Percentiles rank a stretch among this genome's conserved stretches.
Conservation (phyloP, 2,888 invertebrate species). For the Neuroscelio doddi region DNA sequence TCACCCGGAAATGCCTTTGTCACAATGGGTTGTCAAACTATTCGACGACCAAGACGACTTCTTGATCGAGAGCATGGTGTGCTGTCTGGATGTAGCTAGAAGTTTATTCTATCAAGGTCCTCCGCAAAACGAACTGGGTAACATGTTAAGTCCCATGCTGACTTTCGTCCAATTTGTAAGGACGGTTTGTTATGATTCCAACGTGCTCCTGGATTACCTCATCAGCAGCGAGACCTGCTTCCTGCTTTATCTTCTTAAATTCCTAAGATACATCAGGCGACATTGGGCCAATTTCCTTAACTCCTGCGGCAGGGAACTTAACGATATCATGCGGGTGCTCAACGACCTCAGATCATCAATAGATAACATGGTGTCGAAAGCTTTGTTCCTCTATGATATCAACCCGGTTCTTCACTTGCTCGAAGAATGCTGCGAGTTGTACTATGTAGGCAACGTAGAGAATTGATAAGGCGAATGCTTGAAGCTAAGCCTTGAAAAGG, state of each 20-base stretch:
- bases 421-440: conserved; percentile 88
- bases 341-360: conserved; percentile 86
- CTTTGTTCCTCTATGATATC: conserved; percentile 92
- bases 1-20: conserved; percentile 90
- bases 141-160: conserved; percentile 87
- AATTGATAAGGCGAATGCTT: conserved; percentile 74
- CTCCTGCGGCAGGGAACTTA: conserved; percentile 82
- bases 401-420: conserved; percentile 88
- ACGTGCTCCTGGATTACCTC: conserved; percentile 86
- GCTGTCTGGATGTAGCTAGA: conserved; percentile 89
- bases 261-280: conserved; percentile 86
- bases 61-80: conserved; percentile 93
- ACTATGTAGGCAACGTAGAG: conserved; percentile 88
- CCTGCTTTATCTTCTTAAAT: conserved; percentile 85
- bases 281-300: conserved; percentile 89
- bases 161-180: conserved; percentile 91
- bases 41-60: conserved; percentile 95
- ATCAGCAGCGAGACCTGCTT: conserved; percentile 95
- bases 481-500: too few species aligned
- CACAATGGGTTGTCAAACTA: conserved; percentile 89
- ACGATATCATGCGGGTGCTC: conserved; percentile 88
- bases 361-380: conserved; percentile 85
- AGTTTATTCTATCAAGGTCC: conserved; percentile 88
- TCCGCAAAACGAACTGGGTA: conserved; percentile 84
- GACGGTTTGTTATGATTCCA: conserved; percentile 86